Percentiles rank a stretch among this genome's conserved stretches.
These are phyloP conservation scores for Sesamia inferens DNA, from an alignment of 2,888 invertebrate genomes.

Conservation along the genomic window DNA sequence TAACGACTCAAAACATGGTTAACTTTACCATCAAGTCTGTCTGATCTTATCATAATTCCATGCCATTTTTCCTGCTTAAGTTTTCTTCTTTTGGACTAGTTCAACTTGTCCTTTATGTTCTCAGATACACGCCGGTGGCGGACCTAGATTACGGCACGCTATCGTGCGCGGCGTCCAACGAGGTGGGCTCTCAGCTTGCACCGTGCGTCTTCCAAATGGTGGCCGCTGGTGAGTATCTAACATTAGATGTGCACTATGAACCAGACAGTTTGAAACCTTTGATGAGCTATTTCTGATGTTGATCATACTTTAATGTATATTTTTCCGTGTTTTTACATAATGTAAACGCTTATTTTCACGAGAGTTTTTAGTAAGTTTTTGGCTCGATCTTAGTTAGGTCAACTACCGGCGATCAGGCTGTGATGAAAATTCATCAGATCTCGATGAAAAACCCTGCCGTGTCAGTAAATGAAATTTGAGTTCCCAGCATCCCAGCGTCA, in stretches of 20 bases:
- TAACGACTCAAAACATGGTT: not conserved
- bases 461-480: not conserved
- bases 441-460: too few species aligned
- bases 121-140: slow-evolving; percentile 91
- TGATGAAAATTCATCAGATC: not conserved
- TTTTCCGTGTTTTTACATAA: too few species aligned
- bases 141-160: slow-evolving; percentile 96
- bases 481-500: not conserved
- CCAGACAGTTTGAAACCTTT: not conserved
- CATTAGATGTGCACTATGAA: not conserved
- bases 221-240: slow-evolving; percentile 93
- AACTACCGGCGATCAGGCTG: not conserved
- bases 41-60: not conserved
- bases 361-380: not conserved
- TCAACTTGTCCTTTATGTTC: not conserved
- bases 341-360: not conserved
- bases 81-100: not conserved
- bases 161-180: slow-evolving; percentile 96
- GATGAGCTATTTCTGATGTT: not conserved
- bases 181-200: slow-evolving; percentile 94
- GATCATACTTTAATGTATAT: not conserved
- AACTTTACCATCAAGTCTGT: not conserved
- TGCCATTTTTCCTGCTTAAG: not conserved
- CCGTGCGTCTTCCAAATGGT: slow-evolving; percentile 97
- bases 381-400: too few species aligned